These are phyloP conservation scores for Hestina assimilis DNA, from an alignment of 1,140 invertebrate genomes.

Conservation along the genomic window DNA sequence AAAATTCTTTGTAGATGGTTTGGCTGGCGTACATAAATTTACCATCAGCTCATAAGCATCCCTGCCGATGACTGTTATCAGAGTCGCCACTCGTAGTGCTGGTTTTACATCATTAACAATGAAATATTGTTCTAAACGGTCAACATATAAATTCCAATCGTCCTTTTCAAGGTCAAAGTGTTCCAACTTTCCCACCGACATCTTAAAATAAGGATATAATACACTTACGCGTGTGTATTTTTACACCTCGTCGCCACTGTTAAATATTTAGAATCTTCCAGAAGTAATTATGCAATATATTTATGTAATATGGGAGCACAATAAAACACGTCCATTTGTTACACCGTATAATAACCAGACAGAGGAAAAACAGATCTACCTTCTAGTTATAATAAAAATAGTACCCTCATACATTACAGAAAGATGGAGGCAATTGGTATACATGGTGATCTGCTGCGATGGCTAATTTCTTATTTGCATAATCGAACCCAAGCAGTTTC, in stretches of 20 bases:
- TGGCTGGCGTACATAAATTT: constrained; percentile 17
- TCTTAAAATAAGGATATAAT: background rate
- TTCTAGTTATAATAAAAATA: no score
- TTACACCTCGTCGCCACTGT: background rate
- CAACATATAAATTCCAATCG: constrained; percentile 9
- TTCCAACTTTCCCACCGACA: background rate
- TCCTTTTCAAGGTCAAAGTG: background rate
- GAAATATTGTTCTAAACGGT: constrained; percentile 28
- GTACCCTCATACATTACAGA: no score
- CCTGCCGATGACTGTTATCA: background rate
- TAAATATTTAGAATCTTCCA: no score
- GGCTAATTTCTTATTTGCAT: no score
- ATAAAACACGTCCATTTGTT: no score
- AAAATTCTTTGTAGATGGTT: constrained; percentile 4
- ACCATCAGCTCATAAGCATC: constrained; percentile 23
- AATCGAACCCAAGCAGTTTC: no score
- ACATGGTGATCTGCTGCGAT: no score
- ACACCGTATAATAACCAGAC: no score
- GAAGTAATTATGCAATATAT: no score
- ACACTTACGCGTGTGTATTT: background rate
- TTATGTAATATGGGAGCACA: no score
- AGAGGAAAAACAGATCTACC: no score
- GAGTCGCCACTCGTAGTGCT: background rate
- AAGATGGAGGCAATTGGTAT: no score
- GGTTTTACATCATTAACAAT: constrained; percentile 21